Percentiles rank a stretch among this genome's conserved stretches.
phyloP scores from a whole-genome alignment of 2,797 vertebrate species.

The Xyrichtys novacula region DNA sequence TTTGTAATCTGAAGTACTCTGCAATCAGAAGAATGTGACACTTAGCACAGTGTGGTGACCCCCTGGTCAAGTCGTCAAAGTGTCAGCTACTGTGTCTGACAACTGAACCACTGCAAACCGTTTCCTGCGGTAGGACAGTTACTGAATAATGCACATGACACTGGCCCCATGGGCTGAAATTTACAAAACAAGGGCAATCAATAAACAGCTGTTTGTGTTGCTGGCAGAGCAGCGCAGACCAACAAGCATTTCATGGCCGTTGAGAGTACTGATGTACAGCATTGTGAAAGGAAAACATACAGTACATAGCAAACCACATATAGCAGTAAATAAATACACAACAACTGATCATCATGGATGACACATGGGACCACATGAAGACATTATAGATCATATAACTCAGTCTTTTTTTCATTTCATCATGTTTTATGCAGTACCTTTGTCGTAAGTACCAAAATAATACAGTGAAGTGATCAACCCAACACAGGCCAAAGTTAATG shows the following conservation, averaged over 20 bases:
- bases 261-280: neutral
- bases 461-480: too few species aligned
- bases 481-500: too few species aligned
- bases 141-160: constrained; percentile 4
- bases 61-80: constrained; percentile 4
- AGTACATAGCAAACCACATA: constrained; percentile 1
- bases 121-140: neutral
- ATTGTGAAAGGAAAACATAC: neutral
- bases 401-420: too few species aligned
- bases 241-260: neutral
- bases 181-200: neutral
- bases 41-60: constrained; percentile 1
- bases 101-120: neutral
- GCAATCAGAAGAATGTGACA: constrained; percentile 53
- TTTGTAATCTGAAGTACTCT: constrained; percentile 36
- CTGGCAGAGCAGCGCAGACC: constrained; percentile 3
- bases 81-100: constrained; percentile 21
- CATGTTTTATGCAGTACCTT: too few species aligned
- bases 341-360: neutral
- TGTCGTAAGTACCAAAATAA: too few species aligned
- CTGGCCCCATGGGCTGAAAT: neutral
- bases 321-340: neutral
- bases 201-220: constrained; percentile 15
- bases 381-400: too few species aligned
- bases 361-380: neutral